phyloP scores from a whole-genome alignment of 2,888 invertebrate genomes.

The Nudaria mundana region DNA sequence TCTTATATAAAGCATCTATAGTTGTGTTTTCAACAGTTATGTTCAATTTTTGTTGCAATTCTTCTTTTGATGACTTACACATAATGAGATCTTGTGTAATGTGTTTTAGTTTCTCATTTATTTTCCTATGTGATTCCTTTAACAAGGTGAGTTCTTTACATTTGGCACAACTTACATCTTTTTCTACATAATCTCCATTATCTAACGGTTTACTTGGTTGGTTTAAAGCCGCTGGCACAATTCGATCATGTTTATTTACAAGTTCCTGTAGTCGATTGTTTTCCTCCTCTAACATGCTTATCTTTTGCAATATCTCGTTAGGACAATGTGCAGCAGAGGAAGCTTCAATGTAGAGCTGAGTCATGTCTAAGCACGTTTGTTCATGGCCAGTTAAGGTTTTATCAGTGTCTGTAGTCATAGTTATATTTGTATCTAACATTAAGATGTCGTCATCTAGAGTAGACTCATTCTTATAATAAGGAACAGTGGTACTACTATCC shows the following conservation, averaged over 20 bases:
- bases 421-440: slow-evolving; percentile 72
- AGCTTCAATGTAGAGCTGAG: slow-evolving; percentile 54
- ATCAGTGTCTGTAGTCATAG: slow-evolving; percentile 54
- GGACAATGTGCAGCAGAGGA: slow-evolving; percentile 19
- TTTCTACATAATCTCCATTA: slow-evolving; percentile 12
- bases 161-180: slow-evolving; percentile 25
- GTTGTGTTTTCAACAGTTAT: slow-evolving; percentile 50
- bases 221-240: slow-evolving; percentile 27
- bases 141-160: slow-evolving; percentile 32
- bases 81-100: slow-evolving; percentile 39
- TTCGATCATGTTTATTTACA: slow-evolving; percentile 31
- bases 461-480: slow-evolving; percentile 62
- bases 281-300: slow-evolving; percentile 47
- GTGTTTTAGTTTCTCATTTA: slow-evolving; percentile 36
- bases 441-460: slow-evolving; percentile 65
- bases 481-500: slow-evolving; percentile 45
- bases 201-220: slow-evolving; percentile 44
- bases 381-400: slow-evolving; percentile 58
- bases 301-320: slow-evolving; percentile 33
- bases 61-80: slow-evolving; percentile 41
- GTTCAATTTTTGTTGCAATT: slow-evolving; percentile 52
- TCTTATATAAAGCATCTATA: slow-evolving; percentile 47
- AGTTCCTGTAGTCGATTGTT: slow-evolving; percentile 45
- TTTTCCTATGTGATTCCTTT: slow-evolving; percentile 17
- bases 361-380: slow-evolving; percentile 61